Base-by-base conservation (phyloP, 2,797 vertebrate species). In the Sphaeramia orbicularis region DNA sequence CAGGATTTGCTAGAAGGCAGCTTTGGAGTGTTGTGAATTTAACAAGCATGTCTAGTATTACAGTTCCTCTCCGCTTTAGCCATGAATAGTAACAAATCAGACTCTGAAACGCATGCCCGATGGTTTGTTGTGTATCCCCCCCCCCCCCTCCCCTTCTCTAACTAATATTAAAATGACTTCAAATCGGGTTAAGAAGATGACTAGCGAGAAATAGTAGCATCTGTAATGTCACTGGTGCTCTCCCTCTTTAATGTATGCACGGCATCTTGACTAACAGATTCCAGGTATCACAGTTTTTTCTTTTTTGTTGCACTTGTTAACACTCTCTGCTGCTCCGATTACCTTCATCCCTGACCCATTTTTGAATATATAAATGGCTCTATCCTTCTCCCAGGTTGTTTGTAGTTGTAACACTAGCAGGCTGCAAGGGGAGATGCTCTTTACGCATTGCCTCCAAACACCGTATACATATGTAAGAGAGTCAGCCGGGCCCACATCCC, bases 21-120 rank as follows among this genome's bases (percentile, higher is more conserved):
- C 85, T 93, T 92, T 93, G 87, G 90, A 93, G 90, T 92, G 81
- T 92, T 94, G 87, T 91, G 92, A 93, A 94, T 95, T 94, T 94
- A 95, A 94, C 94, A 94, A 94, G 91, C 90, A 89, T 92, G 87
- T 86, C 88, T 94, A 78, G 88, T 90, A 91, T 92, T 87, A 93
- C 89, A 85, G 92, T 92, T 93, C 77, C 91, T 92, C 90, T 84
- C 86, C 75, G 87, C 89, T 90, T 94, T 91, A 92, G 90, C 92
- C 93, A 92, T 93, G 93, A 94, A 89, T 93, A 93, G 90, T 92
- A 93, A 93, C 57, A 87, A 93, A 91, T 91, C 88, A 93, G 87
- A 92, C 92, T 94, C 88, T 91, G 90, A 95, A 95, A 94, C 86
- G 88, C 74, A 87, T 85, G 81, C 86, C 94, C 64, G 68, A 71